Evolutionary conservation across 2,113 vertebrate species (phyloP), one percentile per base, ranked within the genome.

Genomic region (Lethenteron camtschaticum): DNA sequence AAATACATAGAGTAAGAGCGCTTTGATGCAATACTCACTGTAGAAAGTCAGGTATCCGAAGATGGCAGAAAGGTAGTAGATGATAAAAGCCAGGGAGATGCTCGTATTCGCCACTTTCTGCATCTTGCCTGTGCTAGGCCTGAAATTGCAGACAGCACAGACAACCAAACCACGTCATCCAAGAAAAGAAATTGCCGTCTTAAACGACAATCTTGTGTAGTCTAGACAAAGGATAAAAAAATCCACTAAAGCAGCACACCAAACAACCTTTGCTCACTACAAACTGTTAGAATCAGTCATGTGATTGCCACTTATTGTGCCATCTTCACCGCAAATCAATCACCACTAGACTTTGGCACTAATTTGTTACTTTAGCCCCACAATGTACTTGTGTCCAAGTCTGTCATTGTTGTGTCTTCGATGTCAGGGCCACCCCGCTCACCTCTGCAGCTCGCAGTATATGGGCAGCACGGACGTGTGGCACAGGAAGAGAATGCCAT

Each of bases 401-500:
- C 56, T 18, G 20, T 10, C 9, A 4, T 4, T 16, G 2, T 12
- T 70, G 69, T 16, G 2, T 71, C 69, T 73, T 68, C 4, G 56
- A 3, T 59, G 2, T 59, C 73, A 71, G 63, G 72, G 12, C 70
- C 82, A 85, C 83, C 83, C 83, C 66, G 69, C 82, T 76, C 58
- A 85, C 84, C 77, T 75, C 69, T 75, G 82, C 72, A 99, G 85
- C 73, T 99, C 94, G 72, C 86, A 87, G 77, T 95, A 99, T 76
- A 99, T 89, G 41, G 90, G 91, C 75, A 99, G 80, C 72, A 96
- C 72, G n/a, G 89, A 86, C 1, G 91, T 96, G 77, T 99, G 91
- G 81, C 94, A 96, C 71, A 99, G 82, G 76, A 99, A 99, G 90
- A 95, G 79, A 96, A 96, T n/a, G 90, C 87, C 90, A 95, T 88